These are phyloP conservation scores for Rhagonycha fulva DNA, from an alignment of 2,888 invertebrate genomes.

Conservation along the genomic window DNA sequence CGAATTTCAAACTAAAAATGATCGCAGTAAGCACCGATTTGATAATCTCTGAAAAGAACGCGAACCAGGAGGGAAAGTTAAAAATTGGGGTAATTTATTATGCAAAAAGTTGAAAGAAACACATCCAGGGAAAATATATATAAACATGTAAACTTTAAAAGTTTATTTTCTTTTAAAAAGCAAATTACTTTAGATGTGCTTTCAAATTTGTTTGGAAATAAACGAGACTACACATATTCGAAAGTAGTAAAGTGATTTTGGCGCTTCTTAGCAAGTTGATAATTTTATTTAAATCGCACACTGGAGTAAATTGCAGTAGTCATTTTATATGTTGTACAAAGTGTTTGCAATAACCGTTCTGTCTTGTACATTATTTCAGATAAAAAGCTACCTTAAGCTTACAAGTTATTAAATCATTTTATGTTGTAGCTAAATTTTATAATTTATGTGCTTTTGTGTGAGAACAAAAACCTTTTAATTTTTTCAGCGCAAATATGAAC, in stretches of 20 bases:
- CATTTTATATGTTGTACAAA: background rate
- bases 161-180: background rate
- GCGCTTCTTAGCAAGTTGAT: background rate
- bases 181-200: background rate
- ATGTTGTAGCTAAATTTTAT: background rate
- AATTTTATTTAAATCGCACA: background rate
- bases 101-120: background rate
- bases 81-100: background rate
- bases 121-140: background rate
- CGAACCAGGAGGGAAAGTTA: background rate
- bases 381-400: background rate
- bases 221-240: background rate
- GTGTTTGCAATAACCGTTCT: background rate
- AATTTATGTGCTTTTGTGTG: background rate
- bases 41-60: background rate
- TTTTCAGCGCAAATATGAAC: background rate
- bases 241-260: background rate
- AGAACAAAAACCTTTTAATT: background rate
- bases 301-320: background rate
- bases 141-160: background rate
- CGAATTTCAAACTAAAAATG: background rate
- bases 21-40: background rate
- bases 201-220: background rate
- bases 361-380: background rate
- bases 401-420: background rate